Evolutionary conservation across 1,140 invertebrate species (phyloP).

Genomic region (Melitaea cinxia): DNA sequence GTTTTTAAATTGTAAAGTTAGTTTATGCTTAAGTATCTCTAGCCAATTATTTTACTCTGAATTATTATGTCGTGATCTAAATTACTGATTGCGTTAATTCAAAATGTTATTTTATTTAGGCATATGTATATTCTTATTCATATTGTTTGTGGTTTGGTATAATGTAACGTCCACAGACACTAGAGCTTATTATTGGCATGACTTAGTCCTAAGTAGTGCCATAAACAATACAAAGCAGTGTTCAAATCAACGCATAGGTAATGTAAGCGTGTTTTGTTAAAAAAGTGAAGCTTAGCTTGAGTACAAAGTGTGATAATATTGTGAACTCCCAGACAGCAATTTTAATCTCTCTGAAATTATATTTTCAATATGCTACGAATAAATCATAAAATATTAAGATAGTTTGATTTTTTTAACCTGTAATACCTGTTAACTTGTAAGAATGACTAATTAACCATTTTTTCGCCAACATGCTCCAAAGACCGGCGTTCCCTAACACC

Average conservation of each 20-base stretch:
- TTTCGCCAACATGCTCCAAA: too few relatives aligned
- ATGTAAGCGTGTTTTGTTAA: conserved; percentile 12
- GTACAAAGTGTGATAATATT: conserved; percentile 50
- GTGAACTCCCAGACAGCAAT: conserved; percentile 36
- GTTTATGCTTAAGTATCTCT: not conserved
- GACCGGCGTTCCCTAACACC: too few relatives aligned
- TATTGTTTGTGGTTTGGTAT: conserved; percentile 2
- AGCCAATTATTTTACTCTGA: not conserved
- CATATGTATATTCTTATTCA: not conserved
- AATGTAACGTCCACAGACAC: not conserved
- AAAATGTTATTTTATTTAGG: conserved; percentile 15
- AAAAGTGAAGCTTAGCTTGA: conserved; percentile 48
- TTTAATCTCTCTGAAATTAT: conserved; percentile 57
- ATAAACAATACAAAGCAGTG: conserved; percentile 36
- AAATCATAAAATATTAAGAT: conserved; percentile 37
- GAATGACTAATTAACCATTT: too few relatives aligned
- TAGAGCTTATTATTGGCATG: conserved; percentile 13
- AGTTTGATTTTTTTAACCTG: conserved; percentile 28
- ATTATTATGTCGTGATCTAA: not conserved
- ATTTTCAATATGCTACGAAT: conserved; percentile 63
- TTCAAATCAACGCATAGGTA: conserved; percentile 1
- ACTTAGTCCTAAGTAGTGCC: conserved; percentile 39
- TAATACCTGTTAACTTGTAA: too few relatives aligned
- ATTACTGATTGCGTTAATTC: not conserved
- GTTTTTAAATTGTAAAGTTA: conserved; percentile 3